Percentiles rank a stretch among this genome's conserved stretches.
Conservation (phyloP, 30 jellyfish, hydroid and myxozoan genomes). For the Aurelia aurita region DNA sequence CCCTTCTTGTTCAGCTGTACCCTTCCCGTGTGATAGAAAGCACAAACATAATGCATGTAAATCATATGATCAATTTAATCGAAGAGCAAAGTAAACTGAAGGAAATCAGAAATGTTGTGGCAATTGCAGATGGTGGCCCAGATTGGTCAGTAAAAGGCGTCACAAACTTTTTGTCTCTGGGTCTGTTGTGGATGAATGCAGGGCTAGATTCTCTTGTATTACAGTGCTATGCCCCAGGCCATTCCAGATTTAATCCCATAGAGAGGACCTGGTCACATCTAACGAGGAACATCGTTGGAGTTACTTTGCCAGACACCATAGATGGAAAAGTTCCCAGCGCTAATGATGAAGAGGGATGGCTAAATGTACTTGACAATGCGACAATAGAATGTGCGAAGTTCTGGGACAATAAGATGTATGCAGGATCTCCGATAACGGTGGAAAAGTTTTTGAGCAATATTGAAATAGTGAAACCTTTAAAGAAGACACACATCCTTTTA, state of each 20-base stretch:
- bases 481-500: background rate
- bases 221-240: constrained; percentile 33
- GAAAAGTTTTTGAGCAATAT: background rate
- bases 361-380: constrained; percentile 2
- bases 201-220: constrained; percentile 4
- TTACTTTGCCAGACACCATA: background rate
- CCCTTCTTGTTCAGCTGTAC: constrained; percentile 2
- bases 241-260: constrained; percentile 24
- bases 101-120: background rate
- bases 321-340: background rate
- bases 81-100: background rate
- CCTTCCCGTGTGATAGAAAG: constrained; percentile 10
- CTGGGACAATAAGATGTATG: constrained; percentile 8
- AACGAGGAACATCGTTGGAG: background rate
- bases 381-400: constrained; percentile 10
- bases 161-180: background rate
- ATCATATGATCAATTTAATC: background rate
- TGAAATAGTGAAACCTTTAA: background rate
- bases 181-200: constrained; percentile 9
- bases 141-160: constrained; percentile 7
- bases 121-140: constrained; percentile 2
- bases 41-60: background rate
- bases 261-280: constrained; percentile 9
- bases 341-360: constrained; percentile 7
- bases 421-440: background rate